Base-by-base conservation (phyloP, 2,888 invertebrate species). In the Nephrotoma flavescens region DNA sequence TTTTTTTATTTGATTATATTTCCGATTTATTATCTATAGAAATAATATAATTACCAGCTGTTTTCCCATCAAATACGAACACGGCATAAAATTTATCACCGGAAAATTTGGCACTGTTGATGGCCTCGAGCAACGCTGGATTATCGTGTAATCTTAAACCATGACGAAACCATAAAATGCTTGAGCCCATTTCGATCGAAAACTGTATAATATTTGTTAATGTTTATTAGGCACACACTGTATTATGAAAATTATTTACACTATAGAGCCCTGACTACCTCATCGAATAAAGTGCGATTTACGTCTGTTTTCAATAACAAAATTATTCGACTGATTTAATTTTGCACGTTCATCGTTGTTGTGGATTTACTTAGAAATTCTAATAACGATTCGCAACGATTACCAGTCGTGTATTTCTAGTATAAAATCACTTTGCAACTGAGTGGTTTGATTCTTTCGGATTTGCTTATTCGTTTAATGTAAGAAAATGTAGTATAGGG, bases 131-230 rank as follows among this genome's bases (percentile, higher is more conserved):
- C 42, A 96, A 89, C 0, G 95, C 93, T 0, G 95, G 95, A 91
- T 95, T 95, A 91, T 95, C 95, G 89, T 95, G 95, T 1, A 95
- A 91, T 5, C 95, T 93, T 86, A 95, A 91, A 0, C 95, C 95
- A 89, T 95, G 95, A 0, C 95, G 93, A 90, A 95, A 95, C 95
- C 95, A 95, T 44, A 95, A 92, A 71, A 94, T 92, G 88, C 93
- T 94, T n/a, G 41, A 85, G 11, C 42, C 15, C 84, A 84, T 84
- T 42, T 84, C n/a, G 42, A 31, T 7, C 44, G 71, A 71, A 71
- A 31, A 31, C 31, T 31, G 2, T 31, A 31, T 31, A 31, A 3
- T 31, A 9, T 71, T 31, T 9, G 47, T 47, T 47, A 47, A 3
- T 31, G 2, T 31, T 2, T 31, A 31, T 31, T 31, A 31, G 31